Conservation (phyloP, 2,113 vertebrate genomes). For the Syrrhaptes paradoxus region DNA sequence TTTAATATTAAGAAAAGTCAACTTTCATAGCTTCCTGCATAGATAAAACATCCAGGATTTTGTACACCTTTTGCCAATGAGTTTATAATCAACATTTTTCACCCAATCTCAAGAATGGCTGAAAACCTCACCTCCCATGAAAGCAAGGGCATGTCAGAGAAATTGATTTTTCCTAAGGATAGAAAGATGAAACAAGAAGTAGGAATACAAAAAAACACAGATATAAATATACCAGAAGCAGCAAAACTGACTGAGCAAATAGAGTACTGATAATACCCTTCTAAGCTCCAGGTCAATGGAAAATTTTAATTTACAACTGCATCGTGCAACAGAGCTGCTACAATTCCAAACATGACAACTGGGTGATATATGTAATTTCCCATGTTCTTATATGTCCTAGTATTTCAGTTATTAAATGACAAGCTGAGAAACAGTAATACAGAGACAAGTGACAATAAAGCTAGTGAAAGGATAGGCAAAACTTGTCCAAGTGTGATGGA, state of each 20-base stretch:
- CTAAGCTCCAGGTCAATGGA: constrained; percentile 22
- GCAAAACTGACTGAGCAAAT: constrained; percentile 38
- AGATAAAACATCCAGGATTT: neutral
- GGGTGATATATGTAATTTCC: constrained; percentile 42
- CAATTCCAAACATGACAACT: constrained; percentile 54
- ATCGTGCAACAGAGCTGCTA: constrained; percentile 27
- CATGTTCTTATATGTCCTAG: constrained; percentile 22
- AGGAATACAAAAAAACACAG: neutral
- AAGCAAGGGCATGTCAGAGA: neutral
- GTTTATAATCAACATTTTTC: neutral
- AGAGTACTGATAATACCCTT: neutral
- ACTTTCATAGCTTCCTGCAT: neutral
- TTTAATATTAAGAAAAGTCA: neutral
- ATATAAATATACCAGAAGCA: neutral
- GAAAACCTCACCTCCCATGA: neutral
- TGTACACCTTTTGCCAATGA: neutral
- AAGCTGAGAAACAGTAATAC: constrained; percentile 25
- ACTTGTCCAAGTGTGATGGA: constrained; percentile 26
- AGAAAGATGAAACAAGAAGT: neutral
- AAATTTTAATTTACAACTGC: constrained; percentile 56
- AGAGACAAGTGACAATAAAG: constrained; percentile 12
- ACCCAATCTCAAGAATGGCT: neutral
- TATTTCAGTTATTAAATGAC: constrained; percentile 48
- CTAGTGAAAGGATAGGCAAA: constrained; percentile 22
- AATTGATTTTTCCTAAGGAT: neutral